Evolutionary conservation across 2,888 invertebrate genomes (phyloP).

Genomic region (Melangyna quadrimaculata): DNA sequence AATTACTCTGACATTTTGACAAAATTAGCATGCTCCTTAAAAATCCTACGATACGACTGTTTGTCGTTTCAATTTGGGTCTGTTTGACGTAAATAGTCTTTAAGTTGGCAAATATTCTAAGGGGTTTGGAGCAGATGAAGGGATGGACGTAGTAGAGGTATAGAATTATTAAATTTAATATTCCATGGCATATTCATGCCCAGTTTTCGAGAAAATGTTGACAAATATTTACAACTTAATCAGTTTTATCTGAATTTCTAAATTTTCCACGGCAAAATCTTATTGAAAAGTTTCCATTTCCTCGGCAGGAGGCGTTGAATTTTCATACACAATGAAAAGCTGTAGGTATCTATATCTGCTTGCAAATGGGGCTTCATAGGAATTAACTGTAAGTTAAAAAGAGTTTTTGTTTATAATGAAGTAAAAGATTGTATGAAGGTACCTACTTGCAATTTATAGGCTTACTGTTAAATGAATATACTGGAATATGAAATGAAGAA

Average conservation of each 20-base stretch:
- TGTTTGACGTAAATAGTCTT: neutral
- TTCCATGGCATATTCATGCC: neutral
- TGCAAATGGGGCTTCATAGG: too few species aligned
- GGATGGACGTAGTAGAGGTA: neutral
- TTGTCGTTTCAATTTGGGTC: neutral
- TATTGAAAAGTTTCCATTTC: too few species aligned
- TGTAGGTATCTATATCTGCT: too few species aligned
- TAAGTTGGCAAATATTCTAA: neutral
- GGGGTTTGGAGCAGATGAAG: neutral
- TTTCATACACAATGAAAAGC: too few species aligned
- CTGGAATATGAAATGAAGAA: too few species aligned
- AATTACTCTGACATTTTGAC: slow-evolving; percentile 53
- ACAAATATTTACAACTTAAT: neutral
- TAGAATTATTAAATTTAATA: neutral
- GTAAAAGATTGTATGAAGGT: too few species aligned
- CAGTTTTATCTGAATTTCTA: neutral
- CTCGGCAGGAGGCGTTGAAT: too few species aligned
- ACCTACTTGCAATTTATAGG: too few species aligned
- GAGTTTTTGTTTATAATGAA: too few species aligned
- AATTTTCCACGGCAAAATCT: too few species aligned
- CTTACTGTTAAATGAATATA: too few species aligned
- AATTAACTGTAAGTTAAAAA: too few species aligned
- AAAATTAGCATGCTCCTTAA: slow-evolving; percentile 29
- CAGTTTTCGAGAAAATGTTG: neutral
- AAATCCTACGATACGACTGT: neutral